A percentile compares a stretch with the other conserved stretches of the same genome.
Conservation (phyloP, 2,797 vertebrate genomes). For the Diplodus sargus region DNA sequence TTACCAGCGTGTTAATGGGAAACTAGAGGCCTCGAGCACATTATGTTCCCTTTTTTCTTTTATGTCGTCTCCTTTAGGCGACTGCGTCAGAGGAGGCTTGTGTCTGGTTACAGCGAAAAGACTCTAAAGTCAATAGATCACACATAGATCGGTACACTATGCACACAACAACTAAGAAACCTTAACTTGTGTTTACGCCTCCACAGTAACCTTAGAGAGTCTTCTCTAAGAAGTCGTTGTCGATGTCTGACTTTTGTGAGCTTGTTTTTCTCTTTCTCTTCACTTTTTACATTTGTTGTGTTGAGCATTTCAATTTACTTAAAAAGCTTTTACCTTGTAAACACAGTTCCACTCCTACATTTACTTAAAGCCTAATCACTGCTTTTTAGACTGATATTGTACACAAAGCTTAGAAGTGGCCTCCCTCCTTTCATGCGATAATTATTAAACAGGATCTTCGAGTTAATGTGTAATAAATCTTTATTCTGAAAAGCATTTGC, state of each 20-base stretch:
- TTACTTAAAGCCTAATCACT: neutral
- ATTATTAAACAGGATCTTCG: constrained; percentile 43
- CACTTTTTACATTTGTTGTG: neutral
- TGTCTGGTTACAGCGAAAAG: constrained; percentile 49
- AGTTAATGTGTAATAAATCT: constrained; percentile 53
- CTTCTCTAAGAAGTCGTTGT: neutral
- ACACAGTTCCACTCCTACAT: constrained; percentile 11
- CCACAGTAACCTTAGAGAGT: neutral
- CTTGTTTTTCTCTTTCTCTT: neutral
- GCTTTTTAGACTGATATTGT: neutral
- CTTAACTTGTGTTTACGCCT: neutral
- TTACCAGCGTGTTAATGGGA: constrained; percentile 52
- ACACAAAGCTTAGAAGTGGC: neutral
- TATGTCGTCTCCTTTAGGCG: constrained; percentile 17
- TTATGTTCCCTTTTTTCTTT: constrained; percentile 53
- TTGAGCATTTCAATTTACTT: neutral
- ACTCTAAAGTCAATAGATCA: constrained; percentile 33
- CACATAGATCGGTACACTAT: neutral
- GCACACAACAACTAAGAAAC: neutral
- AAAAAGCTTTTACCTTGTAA: constrained; percentile 33
- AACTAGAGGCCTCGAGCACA: constrained; percentile 40
- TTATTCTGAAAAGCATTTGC: neutral
- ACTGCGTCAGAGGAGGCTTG: constrained; percentile 34
- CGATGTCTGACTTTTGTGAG: neutral
- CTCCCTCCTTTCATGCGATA: constrained; percentile 19